Conservation (phyloP, 2,888 invertebrate species). For the Saturnia pavonia region DNA sequence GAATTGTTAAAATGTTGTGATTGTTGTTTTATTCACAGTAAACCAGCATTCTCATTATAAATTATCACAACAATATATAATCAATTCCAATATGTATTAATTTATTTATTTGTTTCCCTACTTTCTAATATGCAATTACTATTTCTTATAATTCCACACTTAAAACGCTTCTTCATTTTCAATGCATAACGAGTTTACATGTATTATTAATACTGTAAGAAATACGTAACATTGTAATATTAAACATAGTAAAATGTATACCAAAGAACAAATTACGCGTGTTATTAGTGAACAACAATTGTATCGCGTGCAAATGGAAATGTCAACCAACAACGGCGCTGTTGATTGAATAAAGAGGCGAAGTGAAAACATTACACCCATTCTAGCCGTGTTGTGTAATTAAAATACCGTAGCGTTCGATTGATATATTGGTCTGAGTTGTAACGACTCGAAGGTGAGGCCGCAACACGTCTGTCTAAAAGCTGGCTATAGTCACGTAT, state of each 20-base stretch:
- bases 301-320: background rate
- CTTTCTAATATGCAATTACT: too few relatives aligned
- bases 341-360: background rate
- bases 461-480: background rate
- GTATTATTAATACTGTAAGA: too few relatives aligned
- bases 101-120: too few relatives aligned
- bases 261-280: background rate
- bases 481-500: background rate
- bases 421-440: slow-evolving; percentile 8
- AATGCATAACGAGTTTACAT: too few relatives aligned
- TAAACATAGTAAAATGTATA: too few relatives aligned
- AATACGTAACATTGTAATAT: too few relatives aligned
- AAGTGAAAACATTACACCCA: slow-evolving; percentile 1
- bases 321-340: background rate
- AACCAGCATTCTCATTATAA: background rate
- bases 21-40: background rate
- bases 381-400: background rate
- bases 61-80: background rate
- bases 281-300: background rate
- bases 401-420: slow-evolving; percentile 7
- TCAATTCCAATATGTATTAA: too few relatives aligned
- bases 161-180: too few relatives aligned
- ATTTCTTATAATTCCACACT: too few relatives aligned
- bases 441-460: background rate
- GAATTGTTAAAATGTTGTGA: background rate